A percentile compares a stretch with the other conserved stretches of the same genome.
These are phyloP conservation scores for Rhodeus uyekii DNA, from an alignment of 2,797 vertebrate genomes.

Conservation along the genomic window DNA sequence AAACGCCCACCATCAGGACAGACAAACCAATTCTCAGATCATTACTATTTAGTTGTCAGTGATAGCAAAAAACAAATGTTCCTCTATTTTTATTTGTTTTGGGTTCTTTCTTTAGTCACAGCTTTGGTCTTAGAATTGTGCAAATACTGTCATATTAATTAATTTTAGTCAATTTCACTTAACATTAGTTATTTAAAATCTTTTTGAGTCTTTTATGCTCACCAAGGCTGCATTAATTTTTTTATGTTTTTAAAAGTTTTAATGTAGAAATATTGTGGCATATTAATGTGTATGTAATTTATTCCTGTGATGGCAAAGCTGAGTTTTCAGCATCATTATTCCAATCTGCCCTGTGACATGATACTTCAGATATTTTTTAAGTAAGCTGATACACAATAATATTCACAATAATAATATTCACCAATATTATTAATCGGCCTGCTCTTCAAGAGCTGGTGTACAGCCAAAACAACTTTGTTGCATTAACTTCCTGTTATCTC, in stretches of 20 bases:
- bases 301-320: not conserved
- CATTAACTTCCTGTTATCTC: too few relatives aligned
- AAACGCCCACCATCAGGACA: slow-evolving; percentile 10
- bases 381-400: too few relatives aligned
- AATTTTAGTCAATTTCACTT: not conserved
- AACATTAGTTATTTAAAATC: not conserved
- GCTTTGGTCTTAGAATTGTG: not conserved
- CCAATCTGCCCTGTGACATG: not conserved
- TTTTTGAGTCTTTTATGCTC: not conserved
- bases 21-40: not conserved
- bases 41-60: not conserved
- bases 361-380: not conserved
- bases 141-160: not conserved
- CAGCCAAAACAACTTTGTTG: too few relatives aligned
- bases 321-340: not conserved
- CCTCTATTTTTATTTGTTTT: too few relatives aligned
- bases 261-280: not conserved
- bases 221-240: not conserved
- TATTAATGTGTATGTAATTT: not conserved
- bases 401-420: too few relatives aligned
- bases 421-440: too few relatives aligned
- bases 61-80: not conserved
- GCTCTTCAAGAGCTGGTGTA: too few relatives aligned
- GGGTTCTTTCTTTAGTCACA: not conserved
- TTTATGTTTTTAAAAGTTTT: too few relatives aligned